Percentiles rank a stretch among this genome's conserved stretches.
These are phyloP conservation scores for Chrysomela aeneicollis DNA, from an alignment of 2,888 invertebrate species.

Conservation along the genomic window DNA sequence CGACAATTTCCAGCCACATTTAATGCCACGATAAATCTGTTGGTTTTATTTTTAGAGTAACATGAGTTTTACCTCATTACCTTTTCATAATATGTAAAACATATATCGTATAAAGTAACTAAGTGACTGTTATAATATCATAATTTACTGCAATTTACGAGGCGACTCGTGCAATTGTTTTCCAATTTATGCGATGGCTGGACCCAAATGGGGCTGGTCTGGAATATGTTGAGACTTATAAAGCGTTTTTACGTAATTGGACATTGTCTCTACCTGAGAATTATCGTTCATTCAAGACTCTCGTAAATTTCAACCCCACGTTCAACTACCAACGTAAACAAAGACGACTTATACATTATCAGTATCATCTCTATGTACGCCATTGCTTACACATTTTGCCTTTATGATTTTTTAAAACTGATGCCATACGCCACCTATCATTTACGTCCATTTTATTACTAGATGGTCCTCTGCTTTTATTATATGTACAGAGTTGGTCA, in stretches of 20 bases:
- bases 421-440: no score
- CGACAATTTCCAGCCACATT: constrained; percentile 19
- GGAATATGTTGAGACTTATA: not conserved
- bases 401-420: no score
- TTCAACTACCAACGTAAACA: not conserved
- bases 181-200: constrained; percentile 15
- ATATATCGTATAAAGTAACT: constrained; percentile 21
- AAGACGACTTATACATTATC: not conserved
- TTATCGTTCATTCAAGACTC: no score
- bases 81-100: constrained; percentile 25
- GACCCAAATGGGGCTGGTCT: constrained; percentile 1
- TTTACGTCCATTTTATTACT: no score
- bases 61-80: constrained; percentile 24
- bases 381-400: no score
- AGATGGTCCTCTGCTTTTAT: no score
- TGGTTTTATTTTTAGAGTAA: constrained; percentile 22
- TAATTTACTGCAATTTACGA: constrained; percentile 20
- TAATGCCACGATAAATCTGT: constrained; percentile 22
- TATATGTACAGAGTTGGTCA: no score
- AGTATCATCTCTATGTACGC: not conserved
- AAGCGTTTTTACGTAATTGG: not conserved
- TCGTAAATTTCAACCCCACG: not conserved
- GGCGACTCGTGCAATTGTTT: constrained; percentile 18
- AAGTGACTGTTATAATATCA: constrained; percentile 21
- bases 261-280: not conserved